phyloP scores from a whole-genome alignment of 2,113 vertebrate genomes.

The Hippolais icterina region DNA sequence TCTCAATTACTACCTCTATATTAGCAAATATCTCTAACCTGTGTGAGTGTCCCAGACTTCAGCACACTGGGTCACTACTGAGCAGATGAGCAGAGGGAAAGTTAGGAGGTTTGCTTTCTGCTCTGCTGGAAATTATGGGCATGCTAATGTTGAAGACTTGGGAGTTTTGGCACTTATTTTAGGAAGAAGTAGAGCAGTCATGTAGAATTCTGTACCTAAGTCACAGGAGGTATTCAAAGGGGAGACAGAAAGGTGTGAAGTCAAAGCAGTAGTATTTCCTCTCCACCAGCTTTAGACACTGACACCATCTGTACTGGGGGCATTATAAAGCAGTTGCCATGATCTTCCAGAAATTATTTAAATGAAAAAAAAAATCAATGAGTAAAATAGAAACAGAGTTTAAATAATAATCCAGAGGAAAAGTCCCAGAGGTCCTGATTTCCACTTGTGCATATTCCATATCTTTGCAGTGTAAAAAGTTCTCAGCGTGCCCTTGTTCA shows the following conservation, averaged over 20 bases:
- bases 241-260: neutral
- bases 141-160: neutral
- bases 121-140: neutral
- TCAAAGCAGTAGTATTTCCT: neutral
- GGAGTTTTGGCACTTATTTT: neutral
- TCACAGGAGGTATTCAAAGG: neutral
- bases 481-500: neutral
- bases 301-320: neutral
- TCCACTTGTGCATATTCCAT: neutral
- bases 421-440: neutral
- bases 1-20: neutral
- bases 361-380: neutral
- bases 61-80: accelerated
- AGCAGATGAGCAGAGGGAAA: neutral
- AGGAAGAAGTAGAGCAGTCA: neutral
- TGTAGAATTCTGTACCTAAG: neutral
- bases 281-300: neutral
- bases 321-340: neutral
- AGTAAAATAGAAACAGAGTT: neutral
- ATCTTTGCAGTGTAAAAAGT: neutral
- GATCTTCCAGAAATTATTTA: neutral
- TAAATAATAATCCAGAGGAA: neutral
- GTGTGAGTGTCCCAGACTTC: neutral
- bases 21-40: neutral
- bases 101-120: neutral